phyloP scores from a whole-genome alignment of 2,888 invertebrate species.

The Epistrophe eligans region DNA sequence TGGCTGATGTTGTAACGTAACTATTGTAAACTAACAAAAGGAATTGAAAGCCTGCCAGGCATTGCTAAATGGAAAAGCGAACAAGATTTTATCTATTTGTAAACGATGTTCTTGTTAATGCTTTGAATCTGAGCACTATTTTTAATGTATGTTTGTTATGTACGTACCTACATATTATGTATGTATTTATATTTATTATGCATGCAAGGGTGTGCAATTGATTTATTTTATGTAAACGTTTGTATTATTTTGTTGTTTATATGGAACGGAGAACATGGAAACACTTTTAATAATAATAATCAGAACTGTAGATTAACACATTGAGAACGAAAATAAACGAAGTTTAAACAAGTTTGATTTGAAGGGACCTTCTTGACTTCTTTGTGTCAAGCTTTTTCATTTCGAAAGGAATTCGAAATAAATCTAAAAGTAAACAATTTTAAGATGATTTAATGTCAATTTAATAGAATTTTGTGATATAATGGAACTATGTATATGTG shows the following conservation, averaged over 20 bases:
- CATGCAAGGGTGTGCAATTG: background rate
- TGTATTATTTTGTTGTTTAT: background rate
- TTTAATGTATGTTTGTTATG: background rate
- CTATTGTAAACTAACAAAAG: constrained; percentile 20
- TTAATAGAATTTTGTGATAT: too few relatives aligned
- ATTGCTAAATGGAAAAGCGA: background rate
- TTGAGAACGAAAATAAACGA: background rate
- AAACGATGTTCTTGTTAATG: constrained; percentile 37
- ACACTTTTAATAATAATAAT: background rate
- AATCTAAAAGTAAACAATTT: too few relatives aligned
- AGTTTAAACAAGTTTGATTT: background rate
- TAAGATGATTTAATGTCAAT: too few relatives aligned
- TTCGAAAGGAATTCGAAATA: too few relatives aligned
- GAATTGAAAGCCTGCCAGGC: constrained; percentile 12
- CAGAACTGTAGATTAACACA: background rate
- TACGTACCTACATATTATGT: too few relatives aligned
- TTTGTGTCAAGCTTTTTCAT: too few relatives aligned
- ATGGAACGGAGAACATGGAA: background rate
- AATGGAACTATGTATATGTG: too few relatives aligned
- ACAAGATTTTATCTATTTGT: constrained; percentile 30
- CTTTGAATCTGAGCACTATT: background rate
- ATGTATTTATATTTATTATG: background rate
- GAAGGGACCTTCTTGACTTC: too few relatives aligned
- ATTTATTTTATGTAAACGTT: background rate
- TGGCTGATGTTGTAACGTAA: constrained; percentile 1